Evolutionary conservation across 53 echinoderm and acorn worm species (phyloP), one percentile per base, ranked within the genome.

Genomic region (Holothuria scabra): DNA sequence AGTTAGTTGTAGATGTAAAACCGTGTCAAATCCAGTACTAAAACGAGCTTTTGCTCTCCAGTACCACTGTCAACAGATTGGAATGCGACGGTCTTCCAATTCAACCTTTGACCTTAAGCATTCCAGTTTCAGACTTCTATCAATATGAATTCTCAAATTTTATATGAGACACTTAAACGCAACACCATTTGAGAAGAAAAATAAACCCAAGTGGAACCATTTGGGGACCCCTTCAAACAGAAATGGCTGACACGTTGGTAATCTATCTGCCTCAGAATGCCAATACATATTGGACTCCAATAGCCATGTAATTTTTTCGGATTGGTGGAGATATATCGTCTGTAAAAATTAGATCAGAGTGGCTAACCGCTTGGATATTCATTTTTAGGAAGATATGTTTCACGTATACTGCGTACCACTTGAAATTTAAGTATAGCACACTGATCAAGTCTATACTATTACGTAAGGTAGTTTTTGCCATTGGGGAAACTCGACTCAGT

Each of bases 181-280:
- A 72, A 72, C 72, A 46, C 46, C 72, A 72, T 38, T 72, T 72
- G 72, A 72, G 72, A 72, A 72, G 72, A 72, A 72, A 72, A 72
- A 72, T 72, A 72, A 72, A 72, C 72, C 46, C 13, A 48, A 20
- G 25, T 72, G 24, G 72, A 72, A 46, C 48, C 72, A 72, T 72
- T 72, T 72, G 72, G 72, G 72, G 48, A 72, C 44, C 72, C 72
- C 72, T 72, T 72, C 24, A 30, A 72, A 72, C 52, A 46, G 72
- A 72, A 48, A 72, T 72, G 72, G 44, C 48, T 72, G 72, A 72
- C 49, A 72, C 28, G 37, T 72, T 25, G 46, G 26, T 52, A 52
- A 52, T 52, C 52, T 52, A 52, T 14, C 14, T 9, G 52, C 18
- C 52, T 52, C 52, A 16, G 52, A 52, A 18, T 52, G 52, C 52